Percentiles rank a stretch among this genome's conserved stretches.
Conservation (phyloP, 1,140 invertebrate species). For the Campodea augens region DNA sequence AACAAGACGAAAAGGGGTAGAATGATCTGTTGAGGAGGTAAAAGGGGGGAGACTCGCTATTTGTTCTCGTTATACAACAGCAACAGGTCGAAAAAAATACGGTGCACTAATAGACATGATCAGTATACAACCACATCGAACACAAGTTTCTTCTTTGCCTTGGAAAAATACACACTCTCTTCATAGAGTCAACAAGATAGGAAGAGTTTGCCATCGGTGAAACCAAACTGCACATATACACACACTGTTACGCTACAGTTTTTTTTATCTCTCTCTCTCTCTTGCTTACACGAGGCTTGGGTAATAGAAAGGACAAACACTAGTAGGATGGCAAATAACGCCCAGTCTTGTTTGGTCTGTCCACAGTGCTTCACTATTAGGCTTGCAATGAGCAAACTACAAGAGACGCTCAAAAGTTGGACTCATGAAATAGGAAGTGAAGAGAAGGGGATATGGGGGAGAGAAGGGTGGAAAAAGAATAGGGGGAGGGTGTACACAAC, state of each 20-base stretch:
- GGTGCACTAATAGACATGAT: neutral
- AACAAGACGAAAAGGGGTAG: slow-evolving; percentile 1
- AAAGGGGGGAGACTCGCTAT: neutral
- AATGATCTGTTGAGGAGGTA: neutral
- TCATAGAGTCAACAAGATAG: neutral
- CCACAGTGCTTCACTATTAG: slow-evolving; percentile 18
- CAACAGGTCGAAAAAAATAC: neutral
- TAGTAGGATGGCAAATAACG: slow-evolving; percentile 1
- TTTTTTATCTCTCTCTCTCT: neutral
- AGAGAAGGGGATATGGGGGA: slow-evolving; percentile 4
- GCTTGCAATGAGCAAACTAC: slow-evolving; percentile 19
- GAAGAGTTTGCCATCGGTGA: neutral
- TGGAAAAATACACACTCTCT: neutral
- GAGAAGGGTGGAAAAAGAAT: too few relatives aligned
- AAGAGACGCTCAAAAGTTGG: slow-evolving; percentile 18
- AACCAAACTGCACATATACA: neutral
- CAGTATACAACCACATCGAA: slow-evolving; percentile 2
- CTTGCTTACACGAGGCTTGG: neutral
- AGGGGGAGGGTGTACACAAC: too few relatives aligned
- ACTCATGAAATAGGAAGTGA: slow-evolving; percentile 13
- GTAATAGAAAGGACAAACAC: slow-evolving; percentile 16
- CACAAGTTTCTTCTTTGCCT: neutral
- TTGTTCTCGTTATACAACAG: neutral
- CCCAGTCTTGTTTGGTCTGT: slow-evolving; percentile 11
- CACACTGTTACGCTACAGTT: neutral